phyloP scores from a whole-genome alignment of 2,888 invertebrate genomes.

The Machimus rusticus region DNA sequence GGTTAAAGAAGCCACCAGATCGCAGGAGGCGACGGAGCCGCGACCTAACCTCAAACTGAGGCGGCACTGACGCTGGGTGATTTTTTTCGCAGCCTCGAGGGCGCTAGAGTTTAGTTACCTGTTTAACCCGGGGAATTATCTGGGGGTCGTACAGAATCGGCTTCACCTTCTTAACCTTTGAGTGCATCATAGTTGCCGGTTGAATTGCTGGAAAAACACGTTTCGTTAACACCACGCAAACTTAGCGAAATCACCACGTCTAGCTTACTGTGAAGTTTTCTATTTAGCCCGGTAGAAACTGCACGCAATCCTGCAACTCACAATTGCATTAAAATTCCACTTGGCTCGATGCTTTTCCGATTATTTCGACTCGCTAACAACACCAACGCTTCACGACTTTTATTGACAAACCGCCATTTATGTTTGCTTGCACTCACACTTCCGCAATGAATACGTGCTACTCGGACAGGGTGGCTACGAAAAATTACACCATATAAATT shows the following conservation, averaged over 20 bases:
- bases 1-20: background rate
- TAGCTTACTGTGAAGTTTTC: background rate
- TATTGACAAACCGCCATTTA: constrained; percentile 25
- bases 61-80: background rate
- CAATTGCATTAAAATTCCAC: background rate
- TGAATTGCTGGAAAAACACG: background rate
- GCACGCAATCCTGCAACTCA: background rate
- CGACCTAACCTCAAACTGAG: constrained; percentile 52
- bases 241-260: background rate
- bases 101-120: constrained; percentile 52
- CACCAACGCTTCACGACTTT: background rate
- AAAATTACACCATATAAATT: background rate
- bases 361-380: background rate
- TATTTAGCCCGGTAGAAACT: background rate
- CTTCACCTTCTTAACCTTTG: background rate
- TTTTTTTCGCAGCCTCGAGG: background rate
- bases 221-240: background rate
- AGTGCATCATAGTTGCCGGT: constrained; percentile 1
- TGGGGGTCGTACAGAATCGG: constrained; percentile 62
- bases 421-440: background rate
- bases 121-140: constrained; percentile 70
- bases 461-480: background rate
- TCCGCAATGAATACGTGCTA: background rate
- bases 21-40: background rate
- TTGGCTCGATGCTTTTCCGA: background rate